phyloP scores from a whole-genome alignment of 2,888 invertebrate species.

The Cryptophagus acutangulus region DNA sequence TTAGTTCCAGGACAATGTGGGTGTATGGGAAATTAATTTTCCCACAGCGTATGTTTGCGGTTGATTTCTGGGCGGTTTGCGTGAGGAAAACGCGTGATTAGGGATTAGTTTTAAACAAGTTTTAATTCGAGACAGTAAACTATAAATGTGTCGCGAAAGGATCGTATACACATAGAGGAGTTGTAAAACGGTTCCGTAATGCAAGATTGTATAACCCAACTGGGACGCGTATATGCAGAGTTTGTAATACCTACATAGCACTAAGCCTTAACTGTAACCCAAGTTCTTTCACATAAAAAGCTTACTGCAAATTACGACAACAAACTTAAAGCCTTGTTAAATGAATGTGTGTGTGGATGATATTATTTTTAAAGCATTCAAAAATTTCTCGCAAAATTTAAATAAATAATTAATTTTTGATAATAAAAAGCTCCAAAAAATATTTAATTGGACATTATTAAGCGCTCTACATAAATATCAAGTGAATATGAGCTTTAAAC shows the following conservation, averaged over 20 bases:
- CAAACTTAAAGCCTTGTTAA: conserved; percentile 6
- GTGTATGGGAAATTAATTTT: too few species aligned
- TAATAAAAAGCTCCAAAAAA: background rate
- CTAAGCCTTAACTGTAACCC: conserved; percentile 30
- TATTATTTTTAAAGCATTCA: conserved; percentile 2
- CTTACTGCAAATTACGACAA: conserved; percentile 24
- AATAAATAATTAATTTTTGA: background rate
- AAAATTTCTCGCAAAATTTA: background rate
- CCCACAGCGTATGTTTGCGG: too few species aligned
- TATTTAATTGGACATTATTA: background rate
- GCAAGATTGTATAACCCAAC: conserved; percentile 30
- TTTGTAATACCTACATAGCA: conserved; percentile 29
- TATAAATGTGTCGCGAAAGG: conserved; percentile 14
- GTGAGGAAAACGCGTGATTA: too few species aligned
- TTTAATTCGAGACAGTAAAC: conserved; percentile 22
- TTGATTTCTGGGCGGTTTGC: too few species aligned
- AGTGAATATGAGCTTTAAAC: background rate
- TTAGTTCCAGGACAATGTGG: too few species aligned
- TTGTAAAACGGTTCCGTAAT: conserved; percentile 25
- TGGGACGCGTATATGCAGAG: conserved; percentile 37
- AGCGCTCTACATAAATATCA: background rate
- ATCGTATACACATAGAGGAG: conserved; percentile 21
- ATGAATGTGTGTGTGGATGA: conserved; percentile 2
- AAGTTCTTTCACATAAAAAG: conserved; percentile 24
- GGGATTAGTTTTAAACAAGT: conserved; percentile 23